Base-by-base conservation (phyloP, 2,888 invertebrate genomes). In the Ramazzottius varieornatus region DNA sequence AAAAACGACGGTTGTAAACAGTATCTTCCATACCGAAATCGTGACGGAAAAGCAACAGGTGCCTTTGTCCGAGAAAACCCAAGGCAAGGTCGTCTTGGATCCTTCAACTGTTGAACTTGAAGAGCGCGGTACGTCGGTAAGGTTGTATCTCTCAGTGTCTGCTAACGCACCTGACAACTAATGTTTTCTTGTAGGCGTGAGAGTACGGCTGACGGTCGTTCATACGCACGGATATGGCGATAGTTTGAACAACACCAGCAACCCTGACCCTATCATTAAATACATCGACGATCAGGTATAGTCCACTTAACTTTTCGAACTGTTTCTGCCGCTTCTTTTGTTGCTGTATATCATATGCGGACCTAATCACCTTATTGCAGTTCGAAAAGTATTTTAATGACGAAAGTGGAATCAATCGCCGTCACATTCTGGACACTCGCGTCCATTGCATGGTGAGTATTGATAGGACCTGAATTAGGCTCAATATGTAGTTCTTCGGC, bases 191-290 rank as follows among this genome's bases (percentile, higher is more conserved):
- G 20, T 54, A 54, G 93, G 93, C 0, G 92, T 93, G 0, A 92
- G 92, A 74, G 79, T 93, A 65, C 82, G 92, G 46, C 78, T 93
- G 66, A 93, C 93, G 0, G 90, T 76, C 16, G 91, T 93, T 0
- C 93, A 94, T 76, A 93, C 93, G 2, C 93, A 93, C 0, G 93
- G 93, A 0, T 93, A 87, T 75, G 92, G 92, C 63, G 93, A 93
- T 78, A 89, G 91, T 20, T 88, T 93, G 70, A 86, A 93, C 74
- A 91, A 89, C 75, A 87, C 88, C 1, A 88, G 92, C 74, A 54
- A 54, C 24, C 54, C 54, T 29, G 54, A 54, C 24, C 86, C 91
- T 67, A 92, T 96, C 70, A 87, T 94, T 69, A 85, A 89, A 75
- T 96, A 94, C 77, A 92, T 96, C 71, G 93, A 96, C 75, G 91